A percentile compares a stretch with the other conserved stretches of the same genome.
Evolutionary conservation across 2,797 vertebrate species (phyloP).

Genomic region (Merluccius polli): DNA sequence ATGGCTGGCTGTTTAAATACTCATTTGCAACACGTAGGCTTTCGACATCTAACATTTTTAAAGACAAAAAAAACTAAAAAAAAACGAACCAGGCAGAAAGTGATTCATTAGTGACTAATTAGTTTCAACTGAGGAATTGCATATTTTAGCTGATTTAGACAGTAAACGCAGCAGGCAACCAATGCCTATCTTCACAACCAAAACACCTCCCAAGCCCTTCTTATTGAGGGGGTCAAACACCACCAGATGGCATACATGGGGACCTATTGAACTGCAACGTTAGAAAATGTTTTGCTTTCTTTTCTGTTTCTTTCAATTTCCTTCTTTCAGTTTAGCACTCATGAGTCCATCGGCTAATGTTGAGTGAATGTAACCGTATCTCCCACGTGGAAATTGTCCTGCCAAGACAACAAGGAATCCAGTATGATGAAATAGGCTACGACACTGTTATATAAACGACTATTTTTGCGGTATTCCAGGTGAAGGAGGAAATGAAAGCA

Average conservation of each 20-base stretch:
- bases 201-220: background rate
- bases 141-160: background rate
- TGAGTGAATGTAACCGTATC: background rate
- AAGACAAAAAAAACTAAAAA: background rate
- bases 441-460: background rate
- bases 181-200: background rate
- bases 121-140: background rate
- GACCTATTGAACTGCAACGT: background rate
- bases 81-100: background rate
- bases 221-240: background rate
- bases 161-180: background rate
- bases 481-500: background rate
- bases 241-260: background rate
- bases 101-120: background rate
- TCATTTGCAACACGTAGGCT: conserved; percentile 29
- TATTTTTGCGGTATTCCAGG: conserved; percentile 1
- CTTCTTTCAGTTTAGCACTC: background rate
- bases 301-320: too few relatives aligned
- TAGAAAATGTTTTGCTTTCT: too few relatives aligned
- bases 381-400: background rate
- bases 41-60: conserved; percentile 37
- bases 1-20: conserved; percentile 18
- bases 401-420: background rate
- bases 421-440: background rate
- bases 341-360: background rate